Evolutionary conservation across 2,113 vertebrate genomes (phyloP), one percentile per base, ranked within the genome.

Genomic region (Elanus axillaris): DNA sequence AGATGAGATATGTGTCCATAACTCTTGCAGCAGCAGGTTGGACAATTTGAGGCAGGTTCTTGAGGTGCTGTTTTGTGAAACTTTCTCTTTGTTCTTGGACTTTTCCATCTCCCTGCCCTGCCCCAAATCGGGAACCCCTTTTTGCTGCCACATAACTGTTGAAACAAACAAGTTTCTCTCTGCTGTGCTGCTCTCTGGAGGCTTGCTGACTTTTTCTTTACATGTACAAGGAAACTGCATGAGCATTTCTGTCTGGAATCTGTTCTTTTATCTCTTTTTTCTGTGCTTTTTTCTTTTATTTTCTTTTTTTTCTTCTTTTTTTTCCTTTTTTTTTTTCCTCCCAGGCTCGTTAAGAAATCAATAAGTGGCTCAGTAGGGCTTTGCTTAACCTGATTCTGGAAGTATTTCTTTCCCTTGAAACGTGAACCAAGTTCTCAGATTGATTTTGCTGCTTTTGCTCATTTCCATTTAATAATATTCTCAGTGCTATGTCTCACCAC

Each of bases 301-400:
- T 23, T 10, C 17, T 2, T 25, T 12, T 67, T 13, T 45, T 12
- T 10, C 15, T 21, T 38, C 43, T 45, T 78, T 64, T 36, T 7
- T 45, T 77, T 55, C 60, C n/a, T n/a, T n/a, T 47, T 45, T 13
- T 43, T 43, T 62, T 85, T n/a, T 7, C 17, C 16, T 22, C 23
- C 26, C 12, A 27, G 20, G 31, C 63, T 96, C 78, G 59, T 92
- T 97, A 86, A 93, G 75, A 86, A 96, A 96, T 95, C 78, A 86
- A 13, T 95, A 91, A 81, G 36, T 67, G 45, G 34, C 53, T 96
- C 92, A 74, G 50, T 9, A 67, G 73, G 64, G 68, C 64, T 93
- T 94, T 86, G 86, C 90, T 91, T 94, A 87, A 92, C 76, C 86
- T 59, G 32, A 52, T 84, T 97, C 91, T 68, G 56, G 48, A 81